phyloP scores from a whole-genome alignment of 2,888 invertebrate species.

The Drosophila hawaiiensis region DNA sequence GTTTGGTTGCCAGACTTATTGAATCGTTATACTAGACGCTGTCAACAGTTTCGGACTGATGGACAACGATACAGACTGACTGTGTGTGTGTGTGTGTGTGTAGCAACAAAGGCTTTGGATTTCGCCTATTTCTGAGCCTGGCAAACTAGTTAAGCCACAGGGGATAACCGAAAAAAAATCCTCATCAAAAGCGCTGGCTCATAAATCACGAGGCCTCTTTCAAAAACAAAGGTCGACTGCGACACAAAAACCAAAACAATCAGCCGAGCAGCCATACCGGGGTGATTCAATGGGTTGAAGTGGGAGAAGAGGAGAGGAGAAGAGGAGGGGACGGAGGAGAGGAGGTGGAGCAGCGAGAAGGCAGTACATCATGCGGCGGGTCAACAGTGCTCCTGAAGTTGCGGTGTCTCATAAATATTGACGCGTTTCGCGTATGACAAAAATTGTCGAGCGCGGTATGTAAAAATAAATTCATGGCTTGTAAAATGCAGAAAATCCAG shows the following conservation, averaged over 20 bases:
- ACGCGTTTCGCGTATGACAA: constrained; percentile 61
- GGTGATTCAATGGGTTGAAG: background rate
- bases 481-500: constrained; percentile 78
- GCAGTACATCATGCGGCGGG: constrained; percentile 30
- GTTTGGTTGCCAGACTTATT: constrained; percentile 28
- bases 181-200: constrained; percentile 54
- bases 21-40: constrained; percentile 25
- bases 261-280: background rate
- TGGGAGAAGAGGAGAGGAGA: no score
- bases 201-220: constrained; percentile 56
- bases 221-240: constrained; percentile 48
- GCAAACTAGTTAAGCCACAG: constrained; percentile 60
- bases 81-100: background rate
- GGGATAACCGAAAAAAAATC: constrained; percentile 46
- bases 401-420: constrained; percentile 73
- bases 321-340: background rate
- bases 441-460: constrained; percentile 76
- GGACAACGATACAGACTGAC: constrained; percentile 19
- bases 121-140: constrained; percentile 20
- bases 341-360: background rate
- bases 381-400: constrained; percentile 32
- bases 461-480: constrained; percentile 80
- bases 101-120: constrained; percentile 45
- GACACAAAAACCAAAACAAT: constrained; percentile 27
- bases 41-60: constrained; percentile 39